Evolutionary conservation across 2,888 invertebrate species (phyloP), one percentile per base, ranked within the genome.

Genomic region (Drosophila lutescens): DNA sequence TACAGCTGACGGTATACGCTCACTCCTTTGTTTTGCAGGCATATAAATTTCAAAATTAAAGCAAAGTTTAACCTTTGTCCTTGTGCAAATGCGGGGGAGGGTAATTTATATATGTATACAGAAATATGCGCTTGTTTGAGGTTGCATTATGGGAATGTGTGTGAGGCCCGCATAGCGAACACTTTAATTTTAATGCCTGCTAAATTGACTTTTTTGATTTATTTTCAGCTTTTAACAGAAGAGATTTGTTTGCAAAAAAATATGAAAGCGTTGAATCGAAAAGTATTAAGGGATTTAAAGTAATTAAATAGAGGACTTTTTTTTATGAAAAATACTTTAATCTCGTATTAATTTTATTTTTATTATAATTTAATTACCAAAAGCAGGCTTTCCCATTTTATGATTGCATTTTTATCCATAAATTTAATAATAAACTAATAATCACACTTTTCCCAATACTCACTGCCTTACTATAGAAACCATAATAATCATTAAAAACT

Each of bases 31-130:
- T 74, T 30, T 63, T 23, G 38, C 38, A 49, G 51, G 43, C 53
- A 53, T 54, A 61, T 63, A 61, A 58, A 77, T 73, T 73, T 69
- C 66, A 71, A 71, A 79, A 71, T 76, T 73, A 74, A 79, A 71
- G 62, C 63, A 69, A 76, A 72, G 57, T 70, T 76, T 60, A 54
- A 63, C 62, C 65, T 76, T 72, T 66, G 57, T 59, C 59, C 62
- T 65, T 76, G 49, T 30, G 66, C 59, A 20, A 20, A 59, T 67
- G 56, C 34, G 61, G 15, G 34, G 44, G 46, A 30, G 61, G 15
- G 13, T 13, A 30, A 30, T 30, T 30, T 30, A 30, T 30, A 8
- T 30, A 8, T 30, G n/a, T n/a, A n/a, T 36, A 10, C 1, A 3
- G n/a, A 32, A 6, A 49, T 12, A 32, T 9, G 6, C 17, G 17